phyloP scores from a whole-genome alignment of 2,888 invertebrate species.

The Phanerotoma sp. region DNA sequence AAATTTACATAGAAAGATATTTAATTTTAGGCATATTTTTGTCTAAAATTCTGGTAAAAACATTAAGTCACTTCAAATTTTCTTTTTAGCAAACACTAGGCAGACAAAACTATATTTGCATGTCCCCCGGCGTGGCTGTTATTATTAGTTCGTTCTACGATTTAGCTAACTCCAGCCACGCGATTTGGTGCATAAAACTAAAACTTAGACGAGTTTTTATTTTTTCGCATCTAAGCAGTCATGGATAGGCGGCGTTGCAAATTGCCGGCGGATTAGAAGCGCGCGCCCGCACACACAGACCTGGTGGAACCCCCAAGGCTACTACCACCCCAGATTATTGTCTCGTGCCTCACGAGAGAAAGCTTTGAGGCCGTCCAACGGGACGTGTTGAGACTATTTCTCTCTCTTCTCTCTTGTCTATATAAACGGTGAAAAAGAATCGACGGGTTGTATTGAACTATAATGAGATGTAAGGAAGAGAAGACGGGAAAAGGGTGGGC shows the following conservation, averaged over 20 bases:
- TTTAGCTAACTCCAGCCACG: conserved; percentile 5
- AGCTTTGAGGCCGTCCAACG: conserved; percentile 12
- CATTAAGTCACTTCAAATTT: not conserved
- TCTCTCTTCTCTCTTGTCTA: not conserved
- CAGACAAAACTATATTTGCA: conserved; percentile 18
- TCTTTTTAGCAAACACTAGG: conserved; percentile 2
- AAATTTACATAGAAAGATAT: no score
- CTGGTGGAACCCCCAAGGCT: conserved; percentile 17
- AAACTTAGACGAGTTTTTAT: conserved; percentile 2
- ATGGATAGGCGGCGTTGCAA: conserved; percentile 20
- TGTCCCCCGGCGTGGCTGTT: conserved; percentile 6
- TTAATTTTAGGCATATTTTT: not conserved
- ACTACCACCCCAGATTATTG: conserved; percentile 38
- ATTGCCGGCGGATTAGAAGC: conserved; percentile 25
- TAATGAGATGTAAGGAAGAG: no score
- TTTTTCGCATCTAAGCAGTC: not conserved
- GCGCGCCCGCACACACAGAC: conserved; percentile 38
- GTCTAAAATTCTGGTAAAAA: not conserved
- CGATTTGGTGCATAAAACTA: conserved; percentile 5
- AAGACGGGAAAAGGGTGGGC: no score
- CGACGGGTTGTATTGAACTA: not conserved
- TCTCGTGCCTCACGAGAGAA: conserved; percentile 44
- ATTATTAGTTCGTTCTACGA: no score
- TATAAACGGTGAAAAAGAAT: conserved; percentile 4
- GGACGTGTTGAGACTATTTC: conserved; percentile 7